phyloP scores from a whole-genome alignment of 2,113 vertebrate genomes.

The Poeciliopsis retropinna region DNA sequence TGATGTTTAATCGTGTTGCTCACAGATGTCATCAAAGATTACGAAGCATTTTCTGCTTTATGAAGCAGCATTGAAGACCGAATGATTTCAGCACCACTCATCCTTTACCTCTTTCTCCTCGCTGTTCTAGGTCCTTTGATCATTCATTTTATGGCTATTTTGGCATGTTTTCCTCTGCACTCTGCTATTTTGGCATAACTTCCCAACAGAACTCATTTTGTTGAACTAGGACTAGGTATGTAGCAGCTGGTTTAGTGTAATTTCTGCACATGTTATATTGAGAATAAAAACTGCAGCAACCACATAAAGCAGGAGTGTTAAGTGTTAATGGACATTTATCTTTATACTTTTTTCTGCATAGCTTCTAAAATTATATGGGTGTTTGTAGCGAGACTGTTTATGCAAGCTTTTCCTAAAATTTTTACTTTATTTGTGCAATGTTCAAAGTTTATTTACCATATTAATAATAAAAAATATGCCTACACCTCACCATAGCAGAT shows the following conservation, averaged over 20 bases:
- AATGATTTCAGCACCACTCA: not conserved
- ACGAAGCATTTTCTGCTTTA: not conserved
- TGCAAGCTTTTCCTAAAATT: not conserved
- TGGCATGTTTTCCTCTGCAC: constrained; percentile 22
- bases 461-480: not conserved
- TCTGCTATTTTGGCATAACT: not conserved
- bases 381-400: not conserved
- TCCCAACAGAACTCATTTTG: not conserved
- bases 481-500: not conserved
- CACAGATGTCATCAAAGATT: constrained; percentile 14
- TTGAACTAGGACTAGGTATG: not conserved
- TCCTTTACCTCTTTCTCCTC: constrained; percentile 1
- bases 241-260: not conserved
- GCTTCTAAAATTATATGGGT: not conserved
- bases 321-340: no score
- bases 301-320: not conserved
- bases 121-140: constrained; percentile 44
- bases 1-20: constrained; percentile 15
- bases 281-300: not conserved
- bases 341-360: not conserved
- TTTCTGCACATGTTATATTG: not conserved
- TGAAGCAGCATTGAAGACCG: constrained; percentile 4
- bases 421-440: not conserved
- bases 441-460: not conserved
- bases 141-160: constrained; percentile 40